Evolutionary conservation across 2,888 invertebrate genomes (phyloP).

Genomic region (Cephus runcator): DNA sequence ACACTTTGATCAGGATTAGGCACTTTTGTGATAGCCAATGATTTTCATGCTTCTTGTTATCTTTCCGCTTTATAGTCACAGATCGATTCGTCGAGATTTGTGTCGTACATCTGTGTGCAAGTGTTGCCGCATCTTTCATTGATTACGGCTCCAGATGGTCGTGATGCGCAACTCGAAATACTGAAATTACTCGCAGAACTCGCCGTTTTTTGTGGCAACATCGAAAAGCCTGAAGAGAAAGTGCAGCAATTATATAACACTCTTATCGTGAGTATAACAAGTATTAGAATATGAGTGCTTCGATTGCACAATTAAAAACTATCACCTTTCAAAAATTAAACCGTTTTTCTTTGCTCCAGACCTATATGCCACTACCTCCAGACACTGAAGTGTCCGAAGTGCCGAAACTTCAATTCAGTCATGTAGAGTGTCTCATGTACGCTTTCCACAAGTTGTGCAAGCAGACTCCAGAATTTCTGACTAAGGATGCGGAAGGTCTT

Average conservation of each 20-base stretch:
- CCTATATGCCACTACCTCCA: slow-evolving; percentile 90
- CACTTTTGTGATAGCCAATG: slow-evolving; percentile 4
- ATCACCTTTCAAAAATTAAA: background rate
- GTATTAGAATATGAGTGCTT: background rate
- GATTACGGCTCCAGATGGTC: slow-evolving; percentile 71
- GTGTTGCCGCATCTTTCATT: slow-evolving; percentile 82
- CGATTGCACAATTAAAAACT: background rate
- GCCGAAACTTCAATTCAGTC: slow-evolving; percentile 92
- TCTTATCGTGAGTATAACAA: slow-evolving; percentile 74
- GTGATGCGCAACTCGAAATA: slow-evolving; percentile 79
- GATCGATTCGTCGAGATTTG: slow-evolving; percentile 86
- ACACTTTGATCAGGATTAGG: background rate
- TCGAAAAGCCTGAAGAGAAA: slow-evolving; percentile 80
- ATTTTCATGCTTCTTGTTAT: background rate
- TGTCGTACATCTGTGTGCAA: slow-evolving; percentile 86
- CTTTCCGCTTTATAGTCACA: slow-evolving; percentile 72
- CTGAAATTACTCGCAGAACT: slow-evolving; percentile 90
- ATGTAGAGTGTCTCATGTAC: slow-evolving; percentile 91
- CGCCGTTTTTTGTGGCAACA: slow-evolving; percentile 78
- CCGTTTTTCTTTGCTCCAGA: slow-evolving; percentile 67
- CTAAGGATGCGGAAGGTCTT: slow-evolving; percentile 78
- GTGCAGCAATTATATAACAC: slow-evolving; percentile 82
- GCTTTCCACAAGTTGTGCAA: slow-evolving; percentile 80
- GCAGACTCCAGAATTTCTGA: slow-evolving; percentile 81
- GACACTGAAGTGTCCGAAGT: slow-evolving; percentile 73